phyloP scores from a whole-genome alignment of 2,888 invertebrate species.

The Melieria crassipennis region DNA sequence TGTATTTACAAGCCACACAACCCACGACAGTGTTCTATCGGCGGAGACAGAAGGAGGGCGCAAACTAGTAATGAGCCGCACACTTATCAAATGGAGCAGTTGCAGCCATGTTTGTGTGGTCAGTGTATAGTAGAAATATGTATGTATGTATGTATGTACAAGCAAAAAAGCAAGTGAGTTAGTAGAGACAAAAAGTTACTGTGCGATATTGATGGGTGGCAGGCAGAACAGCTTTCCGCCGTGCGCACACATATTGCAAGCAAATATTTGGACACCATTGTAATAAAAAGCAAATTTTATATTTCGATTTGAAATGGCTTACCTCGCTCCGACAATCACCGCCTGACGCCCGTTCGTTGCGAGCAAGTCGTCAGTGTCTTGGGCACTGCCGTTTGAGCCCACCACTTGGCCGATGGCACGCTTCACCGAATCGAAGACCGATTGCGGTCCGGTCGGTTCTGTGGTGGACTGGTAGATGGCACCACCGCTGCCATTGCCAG shows the following conservation, averaged over 20 bases:
- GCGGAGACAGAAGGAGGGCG: too few relatives aligned
- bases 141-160: not conserved
- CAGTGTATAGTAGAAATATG: not conserved
- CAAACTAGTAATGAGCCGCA: too few relatives aligned
- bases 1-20: too few relatives aligned
- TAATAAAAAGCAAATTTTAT: not conserved
- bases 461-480: constrained; percentile 66
- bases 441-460: constrained; percentile 64
- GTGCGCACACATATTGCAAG: constrained; percentile 12
- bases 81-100: too few relatives aligned
- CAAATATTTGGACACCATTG: not conserved
- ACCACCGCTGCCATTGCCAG: constrained; percentile 51
- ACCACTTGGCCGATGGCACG: constrained; percentile 65
- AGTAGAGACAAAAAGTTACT: too few relatives aligned
- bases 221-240: not conserved
- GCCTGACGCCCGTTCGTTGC: constrained; percentile 58
- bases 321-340: constrained; percentile 64
- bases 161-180: not conserved
- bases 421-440: constrained; percentile 64
- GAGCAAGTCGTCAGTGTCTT: constrained; percentile 60
- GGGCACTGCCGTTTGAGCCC: constrained; percentile 56
- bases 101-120: too few relatives aligned
- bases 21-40: too few relatives aligned
- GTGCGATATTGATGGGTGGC: too few relatives aligned
- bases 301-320: constrained; percentile 49